Evolutionary conservation across 2,888 invertebrate genomes (phyloP).

Genomic region (Thereva nobilitata): DNA sequence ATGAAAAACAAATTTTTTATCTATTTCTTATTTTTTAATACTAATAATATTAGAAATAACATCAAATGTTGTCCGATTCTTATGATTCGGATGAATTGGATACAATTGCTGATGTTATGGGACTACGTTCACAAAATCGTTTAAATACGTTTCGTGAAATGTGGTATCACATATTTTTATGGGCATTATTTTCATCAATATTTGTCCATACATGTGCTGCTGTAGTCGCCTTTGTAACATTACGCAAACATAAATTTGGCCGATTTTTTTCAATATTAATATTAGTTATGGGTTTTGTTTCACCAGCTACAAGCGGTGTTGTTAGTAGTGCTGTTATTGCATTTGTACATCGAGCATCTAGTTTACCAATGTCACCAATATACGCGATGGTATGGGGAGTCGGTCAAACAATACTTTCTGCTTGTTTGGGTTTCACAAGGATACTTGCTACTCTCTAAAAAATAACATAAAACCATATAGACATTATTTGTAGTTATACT

Average conservation of each 20-base stretch:
- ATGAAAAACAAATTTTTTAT: too few relatives aligned
- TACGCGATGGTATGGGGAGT: constrained; percentile 95
- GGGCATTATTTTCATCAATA: constrained; percentile 92
- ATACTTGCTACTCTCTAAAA: constrained; percentile 87
- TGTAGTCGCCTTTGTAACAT: constrained; percentile 85
- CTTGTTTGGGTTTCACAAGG: constrained; percentile 89
- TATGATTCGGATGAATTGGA: constrained; percentile 63
- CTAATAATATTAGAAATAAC: constrained; percentile 9
- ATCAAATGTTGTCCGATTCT: constrained; percentile 52
- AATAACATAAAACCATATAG: background rate
- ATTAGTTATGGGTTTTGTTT: constrained; percentile 85
- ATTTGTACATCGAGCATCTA: constrained; percentile 89
- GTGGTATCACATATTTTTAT: constrained; percentile 97
- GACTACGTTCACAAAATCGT: constrained; percentile 67
- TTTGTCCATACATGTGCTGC: constrained; percentile 92
- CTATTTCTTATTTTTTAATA: constrained; percentile 1
- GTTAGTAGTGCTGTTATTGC: constrained; percentile 91
- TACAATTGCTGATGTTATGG: constrained; percentile 71
- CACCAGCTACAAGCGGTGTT: constrained; percentile 85
- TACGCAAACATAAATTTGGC: constrained; percentile 92
- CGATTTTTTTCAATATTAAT: constrained; percentile 90
- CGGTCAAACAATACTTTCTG: constrained; percentile 87
- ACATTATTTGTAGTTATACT: background rate
- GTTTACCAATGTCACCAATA: constrained; percentile 85
- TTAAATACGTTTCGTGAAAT: constrained; percentile 82